A percentile compares a stretch with the other conserved stretches of the same genome.
Evolutionary conservation across 2,888 invertebrate genomes (phyloP).

Genomic region (Pimpla rufipes): DNA sequence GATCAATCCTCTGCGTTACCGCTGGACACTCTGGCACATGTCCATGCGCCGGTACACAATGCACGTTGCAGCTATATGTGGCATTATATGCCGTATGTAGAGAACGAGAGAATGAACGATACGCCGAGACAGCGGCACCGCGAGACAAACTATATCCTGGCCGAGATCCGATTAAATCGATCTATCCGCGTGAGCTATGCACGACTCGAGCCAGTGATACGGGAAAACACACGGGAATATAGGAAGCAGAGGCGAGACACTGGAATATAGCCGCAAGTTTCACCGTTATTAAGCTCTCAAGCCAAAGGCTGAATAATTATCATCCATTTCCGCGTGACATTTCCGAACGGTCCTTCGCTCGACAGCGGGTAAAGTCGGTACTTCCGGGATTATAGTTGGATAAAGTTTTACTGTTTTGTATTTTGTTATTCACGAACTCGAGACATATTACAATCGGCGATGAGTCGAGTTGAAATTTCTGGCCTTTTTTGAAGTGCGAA

Average conservation of each 20-base stretch:
- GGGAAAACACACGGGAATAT: constrained; percentile 2
- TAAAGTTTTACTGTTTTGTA: too few relatives aligned
- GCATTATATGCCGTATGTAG: constrained; percentile 45
- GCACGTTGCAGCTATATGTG: constrained; percentile 17
- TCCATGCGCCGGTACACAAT: constrained; percentile 37
- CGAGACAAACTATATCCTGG: constrained; percentile 30
- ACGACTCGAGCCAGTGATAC: constrained; percentile 28
- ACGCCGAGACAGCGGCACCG: constrained; percentile 36
- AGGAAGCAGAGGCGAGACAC: constrained; percentile 1
- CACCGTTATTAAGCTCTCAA: neutral
- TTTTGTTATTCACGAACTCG: too few relatives aligned
- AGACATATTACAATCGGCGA: too few relatives aligned
- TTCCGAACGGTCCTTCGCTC: neutral
- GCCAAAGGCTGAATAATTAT: constrained; percentile 12
- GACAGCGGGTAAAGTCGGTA: neutral
- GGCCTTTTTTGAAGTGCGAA: too few relatives aligned
- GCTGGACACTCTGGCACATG: constrained; percentile 63
- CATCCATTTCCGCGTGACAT: neutral
- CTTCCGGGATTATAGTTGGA: neutral
- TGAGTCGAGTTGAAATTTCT: too few relatives aligned
- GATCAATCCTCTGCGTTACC: constrained; percentile 52
- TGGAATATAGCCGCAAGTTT: neutral
- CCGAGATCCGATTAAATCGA: constrained; percentile 66
- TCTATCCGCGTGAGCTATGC: constrained; percentile 45
- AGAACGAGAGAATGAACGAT: constrained; percentile 39